These are phyloP conservation scores for Phytoseiulus persimilis DNA, from an alignment of 2,888 invertebrate genomes.

Conservation along the genomic window DNA sequence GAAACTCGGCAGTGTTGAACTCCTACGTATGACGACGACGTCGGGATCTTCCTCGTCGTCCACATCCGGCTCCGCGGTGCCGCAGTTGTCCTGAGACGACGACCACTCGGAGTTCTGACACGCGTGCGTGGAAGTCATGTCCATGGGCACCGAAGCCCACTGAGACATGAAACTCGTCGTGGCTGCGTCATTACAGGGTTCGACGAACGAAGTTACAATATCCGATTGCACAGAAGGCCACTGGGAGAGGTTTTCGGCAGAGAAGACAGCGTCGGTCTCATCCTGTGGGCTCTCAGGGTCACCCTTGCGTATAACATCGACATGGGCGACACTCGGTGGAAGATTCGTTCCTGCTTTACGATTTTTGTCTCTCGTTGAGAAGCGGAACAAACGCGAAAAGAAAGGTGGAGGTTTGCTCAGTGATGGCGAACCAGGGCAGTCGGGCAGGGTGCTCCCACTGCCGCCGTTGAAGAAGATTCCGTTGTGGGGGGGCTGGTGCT, in stretches of 20 bases:
- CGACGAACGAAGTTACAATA: slow-evolving; percentile 8
- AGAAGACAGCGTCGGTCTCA: background rate
- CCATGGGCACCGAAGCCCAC: slow-evolving; percentile 38
- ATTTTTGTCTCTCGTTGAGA: slow-evolving; percentile 14
- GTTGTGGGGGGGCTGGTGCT: background rate
- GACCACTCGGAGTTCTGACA: slow-evolving; percentile 22
- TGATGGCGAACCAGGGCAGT: slow-evolving; percentile 23
- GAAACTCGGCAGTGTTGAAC: slow-evolving; percentile 11
- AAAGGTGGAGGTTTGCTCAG: slow-evolving; percentile 15
- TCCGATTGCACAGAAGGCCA: slow-evolving; percentile 36
- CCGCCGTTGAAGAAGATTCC: slow-evolving; percentile 13
- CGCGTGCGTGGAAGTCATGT: slow-evolving; percentile 17
- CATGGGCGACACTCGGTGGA: slow-evolving; percentile 27
- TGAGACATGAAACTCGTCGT: slow-evolving; percentile 32
- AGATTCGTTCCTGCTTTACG: background rate
- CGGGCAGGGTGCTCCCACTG: background rate
- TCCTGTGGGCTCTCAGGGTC: slow-evolving; percentile 32
- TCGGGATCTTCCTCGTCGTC: slow-evolving; percentile 27
- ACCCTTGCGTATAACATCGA: slow-evolving; percentile 35
- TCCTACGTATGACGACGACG: slow-evolving; percentile 12
- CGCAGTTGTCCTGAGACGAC: background rate
- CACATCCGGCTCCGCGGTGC: background rate
- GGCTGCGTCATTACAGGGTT: slow-evolving; percentile 18
- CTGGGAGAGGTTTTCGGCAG: slow-evolving; percentile 35
- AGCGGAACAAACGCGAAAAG: slow-evolving; percentile 23